Evolutionary conservation across 2,888 invertebrate genomes (phyloP), one percentile per base, ranked within the genome.

Genomic region (Asteroscopus sphinx): DNA sequence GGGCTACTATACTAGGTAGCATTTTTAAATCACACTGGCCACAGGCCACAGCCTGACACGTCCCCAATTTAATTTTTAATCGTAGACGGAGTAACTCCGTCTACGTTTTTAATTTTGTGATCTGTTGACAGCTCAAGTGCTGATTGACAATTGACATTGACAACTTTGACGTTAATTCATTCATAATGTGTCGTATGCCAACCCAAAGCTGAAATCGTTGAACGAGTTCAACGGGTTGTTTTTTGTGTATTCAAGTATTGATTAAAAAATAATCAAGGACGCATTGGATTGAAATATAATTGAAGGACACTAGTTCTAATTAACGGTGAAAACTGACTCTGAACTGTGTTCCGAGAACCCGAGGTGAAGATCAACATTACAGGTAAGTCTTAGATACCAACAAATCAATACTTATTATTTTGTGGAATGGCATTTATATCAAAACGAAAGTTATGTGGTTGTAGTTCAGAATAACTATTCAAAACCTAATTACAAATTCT

Each of bases 241-340:
- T 73, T 82, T 82, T 80, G 79, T 83, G 77, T 85, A 86, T 86
- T 81, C 83, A 86, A 82, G 77, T 85, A 86, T 86, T 81, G 84
- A 86, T 83, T 70, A 3, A 55, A 57, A 36, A 60, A 57, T 56
- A 77, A 75, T 75, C 66, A 63, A 69, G 51, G 66, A 61, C 72
- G 33, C 49, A 66, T 70, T 68, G 49, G 37, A 63, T 62, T 64
- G 12, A 49, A 70, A 52, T 61, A 21, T 53, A 62, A 47, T 67
- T 60, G 55, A 64, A 60, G 49, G 61, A 66, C 48, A 49, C 49
- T 61, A 47, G 47, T 64, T 57, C 32, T 16, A 54, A 41, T 44
- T 48, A 46, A 26, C 48, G 33, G 62, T 74, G 66, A 45, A 13
- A 60, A 13, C 13, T n/a, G 52, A 40, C 13, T 32, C 25, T 44